Conservation (phyloP, 2,113 vertebrate species). For the Plecotus auritus region DNA sequence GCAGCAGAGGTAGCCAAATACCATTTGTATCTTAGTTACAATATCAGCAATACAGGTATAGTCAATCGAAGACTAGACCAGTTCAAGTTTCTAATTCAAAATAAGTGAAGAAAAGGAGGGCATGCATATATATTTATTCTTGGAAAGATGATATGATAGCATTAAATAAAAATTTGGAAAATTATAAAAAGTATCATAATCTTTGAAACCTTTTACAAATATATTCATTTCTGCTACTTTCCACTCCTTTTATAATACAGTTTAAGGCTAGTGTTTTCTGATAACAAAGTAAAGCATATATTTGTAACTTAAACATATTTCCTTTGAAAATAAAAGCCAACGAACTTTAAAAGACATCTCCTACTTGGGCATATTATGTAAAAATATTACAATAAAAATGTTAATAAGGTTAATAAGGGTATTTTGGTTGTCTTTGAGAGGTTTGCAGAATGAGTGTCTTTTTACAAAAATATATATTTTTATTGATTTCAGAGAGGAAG, state of each 20-base stretch:
- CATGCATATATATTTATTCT: background rate
- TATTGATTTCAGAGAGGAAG: no score
- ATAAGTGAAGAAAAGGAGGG: background rate
- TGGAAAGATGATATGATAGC: background rate
- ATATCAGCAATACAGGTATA: background rate
- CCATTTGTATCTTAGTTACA: background rate
- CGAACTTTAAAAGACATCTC: slow-evolving; percentile 25
- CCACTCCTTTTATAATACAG: background rate
- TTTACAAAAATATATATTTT: no score
- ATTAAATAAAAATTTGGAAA: slow-evolving; percentile 15
- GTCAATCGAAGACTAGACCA: background rate
- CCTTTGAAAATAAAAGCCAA: background rate
- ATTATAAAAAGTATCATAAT: background rate
- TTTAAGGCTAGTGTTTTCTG: background rate
- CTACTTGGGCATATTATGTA: background rate
- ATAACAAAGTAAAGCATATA: background rate
- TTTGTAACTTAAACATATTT: background rate
- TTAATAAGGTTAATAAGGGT: background rate
- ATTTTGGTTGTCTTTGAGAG: background rate
- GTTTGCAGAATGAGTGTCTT: background rate
- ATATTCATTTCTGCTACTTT: background rate
- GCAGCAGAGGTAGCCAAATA: no score
- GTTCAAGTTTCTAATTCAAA: background rate
- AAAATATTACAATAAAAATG: background rate
- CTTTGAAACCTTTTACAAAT: background rate